Evolutionary conservation across 2,888 invertebrate genomes (phyloP), one percentile per base, ranked within the genome.

Genomic region (Meghimatium bilineatum): DNA sequence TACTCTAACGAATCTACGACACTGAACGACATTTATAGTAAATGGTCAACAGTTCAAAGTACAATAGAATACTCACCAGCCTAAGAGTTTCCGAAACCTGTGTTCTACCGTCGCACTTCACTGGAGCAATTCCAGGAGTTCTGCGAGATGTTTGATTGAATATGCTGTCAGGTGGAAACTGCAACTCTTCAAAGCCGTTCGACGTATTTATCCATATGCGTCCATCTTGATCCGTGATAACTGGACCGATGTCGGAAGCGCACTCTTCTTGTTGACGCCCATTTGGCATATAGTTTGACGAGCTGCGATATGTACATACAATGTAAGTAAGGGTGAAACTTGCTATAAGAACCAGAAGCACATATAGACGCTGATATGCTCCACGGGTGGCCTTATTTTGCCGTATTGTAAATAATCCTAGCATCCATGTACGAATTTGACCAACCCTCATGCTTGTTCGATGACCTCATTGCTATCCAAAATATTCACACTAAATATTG

Each of bases 381-480:
- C n/a, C 26, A 38, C 78, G 23, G 6, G 8, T 10, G 66, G 14
- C 8, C 66, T 34, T 44, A 29, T 67, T 78, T 44, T 44, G 38
- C 63, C 60, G 26, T 23, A 66, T 23, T 20, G 32, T 14, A 52
- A 71, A 56, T 36, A 49, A 71, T 56, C 26, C 29, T 26, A 49
- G 78, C 10, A 12, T 8, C 63, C 32, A 32, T 38, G 36, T 60
- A 17, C 60, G 63, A 77, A 66, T 0, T 20, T 36, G 56, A 56
- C 71, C 80, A 52, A 71, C 69, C 71, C 14, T 80, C 80, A 80
- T 80, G 71, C 80, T 80, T 69, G n/a, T 2, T 32, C 12, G 14
- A 17, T 52, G 52, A 38, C 56, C 36, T 52, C 80, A 80, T 80
- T 67, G 67, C 80, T 71, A 36, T 49, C 80, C 34, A n/a, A 80